Evolutionary conservation across 1,140 invertebrate genomes (phyloP).

Genomic region (Diorhabda carinulata): DNA sequence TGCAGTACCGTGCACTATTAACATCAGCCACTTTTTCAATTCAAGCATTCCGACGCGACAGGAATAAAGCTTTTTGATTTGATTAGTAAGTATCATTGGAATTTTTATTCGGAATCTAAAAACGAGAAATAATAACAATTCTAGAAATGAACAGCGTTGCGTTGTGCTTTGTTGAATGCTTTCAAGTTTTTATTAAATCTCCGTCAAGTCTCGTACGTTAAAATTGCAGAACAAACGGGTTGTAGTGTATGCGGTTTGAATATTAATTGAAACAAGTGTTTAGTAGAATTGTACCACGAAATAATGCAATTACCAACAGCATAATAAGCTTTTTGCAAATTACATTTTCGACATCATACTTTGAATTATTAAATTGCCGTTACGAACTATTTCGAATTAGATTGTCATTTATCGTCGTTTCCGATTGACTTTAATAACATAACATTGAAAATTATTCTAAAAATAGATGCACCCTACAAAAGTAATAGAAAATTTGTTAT

Average conservation of each 20-base stretch:
- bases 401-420: no score
- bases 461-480: no score
- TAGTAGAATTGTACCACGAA: neutral
- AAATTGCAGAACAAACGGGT: neutral
- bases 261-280: constrained; percentile 3
- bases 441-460: no score
- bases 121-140: constrained; percentile 1
- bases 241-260: neutral
- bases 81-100: constrained; percentile 1
- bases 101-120: constrained; percentile 1
- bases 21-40: no score
- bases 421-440: no score
- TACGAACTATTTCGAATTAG: no score
- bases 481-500: no score
- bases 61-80: neutral
- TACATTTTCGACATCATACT: neutral
- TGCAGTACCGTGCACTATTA: no score
- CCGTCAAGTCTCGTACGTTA: neutral
- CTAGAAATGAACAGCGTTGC: neutral
- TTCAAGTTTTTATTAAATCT: constrained; percentile 3
- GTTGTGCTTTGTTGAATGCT: neutral
- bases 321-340: neutral
- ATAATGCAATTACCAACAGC: constrained; percentile 2
- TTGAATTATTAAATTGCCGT: no score
- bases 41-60: no score